These are phyloP conservation scores for Drosophila melanosoma DNA, from an alignment of 2,888 invertebrate species.

Conservation along the genomic window DNA sequence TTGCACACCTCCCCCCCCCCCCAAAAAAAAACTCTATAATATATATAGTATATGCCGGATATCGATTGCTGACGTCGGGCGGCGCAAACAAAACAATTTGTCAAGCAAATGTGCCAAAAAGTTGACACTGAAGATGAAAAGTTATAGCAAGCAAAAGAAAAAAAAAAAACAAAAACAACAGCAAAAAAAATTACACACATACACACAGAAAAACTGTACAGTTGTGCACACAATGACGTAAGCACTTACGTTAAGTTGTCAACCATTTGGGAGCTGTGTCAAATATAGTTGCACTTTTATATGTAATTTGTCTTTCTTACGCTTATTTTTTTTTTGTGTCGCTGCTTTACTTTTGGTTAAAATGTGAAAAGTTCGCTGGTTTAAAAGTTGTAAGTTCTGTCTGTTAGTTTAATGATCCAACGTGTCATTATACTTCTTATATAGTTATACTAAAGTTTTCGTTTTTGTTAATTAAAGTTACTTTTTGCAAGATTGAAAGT, in stretches of 20 bases:
- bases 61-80: constrained; percentile 57
- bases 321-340: neutral
- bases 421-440: neutral
- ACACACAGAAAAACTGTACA: constrained; percentile 44
- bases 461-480: neutral
- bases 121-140: constrained; percentile 69
- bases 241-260: constrained; percentile 67
- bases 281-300: constrained; percentile 49
- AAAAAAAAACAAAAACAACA: constrained; percentile 18
- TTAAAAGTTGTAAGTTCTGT: constrained; percentile 13
- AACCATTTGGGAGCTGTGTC: constrained; percentile 43
- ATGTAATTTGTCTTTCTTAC: constrained; percentile 43
- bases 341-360: neutral
- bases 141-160: constrained; percentile 51
- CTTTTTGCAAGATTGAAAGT: neutral
- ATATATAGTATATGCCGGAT: constrained; percentile 20
- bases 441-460: neutral
- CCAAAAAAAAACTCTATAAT: neutral
- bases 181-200: neutral
- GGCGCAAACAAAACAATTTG: constrained; percentile 75
- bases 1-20: constrained; percentile 9
- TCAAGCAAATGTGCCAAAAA: constrained; percentile 78
- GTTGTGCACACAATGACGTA: constrained; percentile 67
- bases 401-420: neutral
- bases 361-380: neutral